These are phyloP conservation scores for Galerucella calmariensis DNA, from an alignment of 2,888 invertebrate genomes.

Conservation along the genomic window DNA sequence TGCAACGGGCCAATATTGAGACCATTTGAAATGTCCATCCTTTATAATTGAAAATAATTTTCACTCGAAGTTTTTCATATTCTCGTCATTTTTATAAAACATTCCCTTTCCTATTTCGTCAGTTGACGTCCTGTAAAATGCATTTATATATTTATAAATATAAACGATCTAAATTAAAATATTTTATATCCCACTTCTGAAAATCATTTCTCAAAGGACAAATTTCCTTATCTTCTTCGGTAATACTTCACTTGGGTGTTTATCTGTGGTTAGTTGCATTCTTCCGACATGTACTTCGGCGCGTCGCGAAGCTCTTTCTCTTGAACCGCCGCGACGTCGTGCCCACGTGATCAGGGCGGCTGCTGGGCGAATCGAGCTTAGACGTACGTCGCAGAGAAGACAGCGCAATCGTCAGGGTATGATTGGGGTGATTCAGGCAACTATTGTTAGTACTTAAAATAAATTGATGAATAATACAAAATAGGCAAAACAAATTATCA, in stretches of 20 bases:
- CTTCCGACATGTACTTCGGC: conserved; percentile 46
- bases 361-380: conserved; percentile 48
- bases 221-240: conserved; percentile 29
- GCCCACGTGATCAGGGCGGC: conserved; percentile 57
- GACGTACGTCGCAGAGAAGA: conserved; percentile 46
- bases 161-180: not conserved
- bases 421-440: conserved; percentile 29
- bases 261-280: conserved; percentile 53
- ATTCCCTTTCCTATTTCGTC: not conserved
- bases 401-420: conserved; percentile 47
- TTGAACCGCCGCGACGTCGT: conserved; percentile 51
- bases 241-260: conserved; percentile 46
- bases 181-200: not conserved
- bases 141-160: not conserved
- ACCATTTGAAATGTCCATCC: no score
- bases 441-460: no score
- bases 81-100: no score
- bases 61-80: no score
- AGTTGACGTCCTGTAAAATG: not conserved
- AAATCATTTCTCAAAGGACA: conserved; percentile 10
- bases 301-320: conserved; percentile 41
- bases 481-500: no score
- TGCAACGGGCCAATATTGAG: no score
- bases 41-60: no score
- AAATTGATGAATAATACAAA: no score